Evolutionary conservation across 2,888 invertebrate genomes (phyloP), one percentile per base, ranked within the genome.

Genomic region (Drosophila pseudotalamancana): DNA sequence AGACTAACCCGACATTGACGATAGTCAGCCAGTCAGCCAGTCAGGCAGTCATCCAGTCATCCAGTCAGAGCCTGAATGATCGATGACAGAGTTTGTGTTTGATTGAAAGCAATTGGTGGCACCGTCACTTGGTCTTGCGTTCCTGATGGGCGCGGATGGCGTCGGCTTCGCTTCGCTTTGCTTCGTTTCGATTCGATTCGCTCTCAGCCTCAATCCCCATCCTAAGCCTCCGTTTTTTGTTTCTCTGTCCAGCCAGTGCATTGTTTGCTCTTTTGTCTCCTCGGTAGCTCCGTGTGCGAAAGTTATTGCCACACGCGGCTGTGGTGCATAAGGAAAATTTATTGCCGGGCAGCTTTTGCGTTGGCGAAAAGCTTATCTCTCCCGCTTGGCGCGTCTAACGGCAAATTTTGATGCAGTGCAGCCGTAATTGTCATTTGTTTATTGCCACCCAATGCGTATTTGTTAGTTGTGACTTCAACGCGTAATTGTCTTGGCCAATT

Each of bases 21-120:
- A 46, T 51, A 72, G 67, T 37, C 68, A 59, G 65, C 27, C 42
- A 59, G 63, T 19, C 66, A 74, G 51, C n/a, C 40, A 66, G 54
- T 19, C 57, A 55, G 5, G 3, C 9, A 31, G 57, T 45, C 49
- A 61, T 31, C 25, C 68, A 64, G 64, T 50, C 71, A 64, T 18
- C 12, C 55, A 56, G 57, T 48, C 54, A 56, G 56, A 49, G 49
- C 64, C 76, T 78, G 88, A 77, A 90, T 90, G 89, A 90, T 89
- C 89, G 89, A 89, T 90, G 89, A 83, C 86, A 82, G 85, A 73
- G 77, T 81, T 77, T 86, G 87, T 88, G 90, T 86, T 86, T 89
- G 89, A 89, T 89, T 89, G 89, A 89, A 89, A 89, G 88, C 89
- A 88, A 81, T 88, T 87, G 86, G 81, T 82, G 81, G 81, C 81